A percentile compares a stretch with the other conserved stretches of the same genome.
Conservation (phyloP, 2,113 vertebrate genomes). For the Oncorhynchus nerka region DNA sequence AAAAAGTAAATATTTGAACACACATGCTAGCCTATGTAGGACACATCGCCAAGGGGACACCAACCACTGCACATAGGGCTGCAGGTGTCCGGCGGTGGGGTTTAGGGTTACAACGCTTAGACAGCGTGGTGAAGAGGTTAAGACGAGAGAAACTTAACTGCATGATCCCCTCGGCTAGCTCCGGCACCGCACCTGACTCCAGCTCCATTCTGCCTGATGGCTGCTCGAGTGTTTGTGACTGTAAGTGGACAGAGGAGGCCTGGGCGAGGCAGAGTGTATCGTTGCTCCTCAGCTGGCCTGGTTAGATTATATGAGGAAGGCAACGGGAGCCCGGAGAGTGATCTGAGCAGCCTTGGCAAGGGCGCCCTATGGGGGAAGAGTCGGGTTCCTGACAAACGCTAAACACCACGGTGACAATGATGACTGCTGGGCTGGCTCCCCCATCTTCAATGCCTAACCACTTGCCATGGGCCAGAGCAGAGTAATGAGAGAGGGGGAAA, state of each 20-base stretch:
- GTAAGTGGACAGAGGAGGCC: constrained; percentile 39
- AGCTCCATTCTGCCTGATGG: constrained; percentile 70
- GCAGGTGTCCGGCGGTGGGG: background rate
- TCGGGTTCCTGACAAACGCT: constrained; percentile 70
- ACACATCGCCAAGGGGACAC: background rate
- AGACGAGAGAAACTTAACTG: constrained; percentile 75
- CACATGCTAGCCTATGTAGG: background rate
- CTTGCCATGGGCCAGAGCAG: background rate
- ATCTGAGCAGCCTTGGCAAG: constrained; percentile 65
- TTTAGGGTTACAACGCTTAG: constrained; percentile 38
- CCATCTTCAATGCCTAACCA: background rate
- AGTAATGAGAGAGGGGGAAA: background rate
- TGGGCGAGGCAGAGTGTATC: background rate
- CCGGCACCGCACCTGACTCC: constrained; percentile 68
- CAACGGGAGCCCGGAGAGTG: constrained; percentile 73
- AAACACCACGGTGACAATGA: constrained; percentile 60
- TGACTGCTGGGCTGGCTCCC: background rate
- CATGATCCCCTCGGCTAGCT: constrained; percentile 65
- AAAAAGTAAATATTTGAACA: constrained; percentile 9
- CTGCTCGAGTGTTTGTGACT: constrained; percentile 39
- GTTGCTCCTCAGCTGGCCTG: constrained; percentile 67
- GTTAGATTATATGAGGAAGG: constrained; percentile 65
- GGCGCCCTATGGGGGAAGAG: constrained; percentile 52
- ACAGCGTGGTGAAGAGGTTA: constrained; percentile 7
- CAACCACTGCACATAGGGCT: no score